These are phyloP conservation scores for Champsocephalus gunnari DNA, from an alignment of 2,797 vertebrate species.

Conservation along the genomic window DNA sequence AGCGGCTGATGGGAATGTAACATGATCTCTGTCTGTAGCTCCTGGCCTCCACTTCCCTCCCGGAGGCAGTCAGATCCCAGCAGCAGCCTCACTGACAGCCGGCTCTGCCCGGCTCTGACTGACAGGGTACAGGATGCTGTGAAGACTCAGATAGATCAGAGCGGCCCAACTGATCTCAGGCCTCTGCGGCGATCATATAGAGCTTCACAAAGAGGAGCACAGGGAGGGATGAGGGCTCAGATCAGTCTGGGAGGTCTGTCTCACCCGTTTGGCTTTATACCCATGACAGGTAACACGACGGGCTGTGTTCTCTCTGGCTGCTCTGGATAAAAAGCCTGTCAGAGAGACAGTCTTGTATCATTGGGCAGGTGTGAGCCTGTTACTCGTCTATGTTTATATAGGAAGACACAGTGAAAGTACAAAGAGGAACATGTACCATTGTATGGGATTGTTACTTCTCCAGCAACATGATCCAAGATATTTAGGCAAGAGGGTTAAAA, in stretches of 20 bases:
- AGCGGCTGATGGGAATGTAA: conserved; percentile 65
- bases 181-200: conserved; percentile 44
- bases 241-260: conserved; percentile 58
- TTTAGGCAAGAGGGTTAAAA: background rate
- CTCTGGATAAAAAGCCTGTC: conserved; percentile 69
- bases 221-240: conserved; percentile 35
- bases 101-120: conserved; percentile 56
- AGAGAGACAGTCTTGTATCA: conserved; percentile 46
- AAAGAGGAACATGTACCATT: conserved; percentile 19
- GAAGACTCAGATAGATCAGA: conserved; percentile 48
- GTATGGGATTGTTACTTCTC: conserved; percentile 4
- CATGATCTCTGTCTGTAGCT: conserved; percentile 67
- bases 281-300: conserved; percentile 70
- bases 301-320: conserved; percentile 65
- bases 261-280: conserved; percentile 55
- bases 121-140: conserved; percentile 56
- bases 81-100: conserved; percentile 63
- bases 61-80: conserved; percentile 53
- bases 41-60: conserved; percentile 46
- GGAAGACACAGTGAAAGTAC: conserved; percentile 15
- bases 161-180: conserved; percentile 53
- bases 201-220: conserved; percentile 40
- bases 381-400: conserved; percentile 41
- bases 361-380: conserved; percentile 52
- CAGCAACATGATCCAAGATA: conserved; percentile 13